These are phyloP conservation scores for Chelonia mydas DNA, from an alignment of 2,797 vertebrate species.

Conservation along the genomic window DNA sequence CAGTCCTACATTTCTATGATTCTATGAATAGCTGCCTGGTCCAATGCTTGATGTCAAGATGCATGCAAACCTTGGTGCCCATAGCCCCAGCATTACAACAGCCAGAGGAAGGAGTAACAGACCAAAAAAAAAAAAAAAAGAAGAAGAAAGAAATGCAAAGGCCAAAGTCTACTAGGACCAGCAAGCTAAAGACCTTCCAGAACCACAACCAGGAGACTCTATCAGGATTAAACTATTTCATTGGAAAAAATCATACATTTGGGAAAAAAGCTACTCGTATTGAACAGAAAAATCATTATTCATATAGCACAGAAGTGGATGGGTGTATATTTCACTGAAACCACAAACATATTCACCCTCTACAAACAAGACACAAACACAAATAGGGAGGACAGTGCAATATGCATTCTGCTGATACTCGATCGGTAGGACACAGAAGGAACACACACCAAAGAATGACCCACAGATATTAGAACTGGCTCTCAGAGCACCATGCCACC, in stretches of 20 bases:
- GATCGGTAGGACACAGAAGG: neutral
- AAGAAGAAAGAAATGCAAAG: slow-evolving; percentile 43
- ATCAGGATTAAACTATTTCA: slow-evolving; percentile 72
- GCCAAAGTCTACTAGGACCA: slow-evolving; percentile 64
- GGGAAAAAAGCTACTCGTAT: slow-evolving; percentile 38
- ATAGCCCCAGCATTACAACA: neutral
- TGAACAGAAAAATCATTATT: slow-evolving; percentile 64
- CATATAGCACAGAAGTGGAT: slow-evolving; percentile 57
- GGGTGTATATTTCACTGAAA: slow-evolving; percentile 51
- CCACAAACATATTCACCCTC: slow-evolving; percentile 55
- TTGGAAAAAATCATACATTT: slow-evolving; percentile 56
- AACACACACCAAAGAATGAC: slow-evolving; percentile 22
- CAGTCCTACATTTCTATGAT: too few species aligned
- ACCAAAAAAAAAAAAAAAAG: slow-evolving; percentile 33
- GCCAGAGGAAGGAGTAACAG: slow-evolving; percentile 34
- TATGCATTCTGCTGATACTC: slow-evolving; percentile 63
- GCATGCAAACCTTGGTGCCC: neutral
- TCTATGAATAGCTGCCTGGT: too few species aligned
- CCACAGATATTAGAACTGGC: slow-evolving; percentile 25
- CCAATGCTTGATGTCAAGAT: too few species aligned
- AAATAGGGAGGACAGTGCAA: slow-evolving; percentile 23
- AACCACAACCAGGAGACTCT: slow-evolving; percentile 58
- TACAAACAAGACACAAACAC: slow-evolving; percentile 53
- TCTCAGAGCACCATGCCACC: slow-evolving; percentile 24
- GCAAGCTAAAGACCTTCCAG: slow-evolving; percentile 58